A percentile compares a stretch with the other conserved stretches of the same genome.
Evolutionary conservation across 2,113 vertebrate species (phyloP).

Genomic region (Bambusicola thoracicus): DNA sequence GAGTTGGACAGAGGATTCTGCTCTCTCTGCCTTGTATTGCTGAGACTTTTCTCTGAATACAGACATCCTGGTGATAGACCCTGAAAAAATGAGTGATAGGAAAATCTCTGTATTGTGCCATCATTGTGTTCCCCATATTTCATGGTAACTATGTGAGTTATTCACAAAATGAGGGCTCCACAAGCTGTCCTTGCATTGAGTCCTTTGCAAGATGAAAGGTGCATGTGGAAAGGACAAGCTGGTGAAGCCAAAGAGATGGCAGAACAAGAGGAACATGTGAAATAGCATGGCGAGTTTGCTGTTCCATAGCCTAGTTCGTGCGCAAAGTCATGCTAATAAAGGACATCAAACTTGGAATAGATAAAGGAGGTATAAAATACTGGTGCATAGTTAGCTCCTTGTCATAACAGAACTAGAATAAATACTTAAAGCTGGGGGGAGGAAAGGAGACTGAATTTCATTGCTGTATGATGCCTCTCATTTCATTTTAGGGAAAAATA

Average conservation of each 20-base stretch:
- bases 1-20: neutral
- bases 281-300: neutral
- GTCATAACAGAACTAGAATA: neutral
- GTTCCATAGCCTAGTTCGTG: neutral
- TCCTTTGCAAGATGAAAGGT: neutral
- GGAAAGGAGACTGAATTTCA: neutral
- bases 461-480: neutral
- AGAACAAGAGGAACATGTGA: neutral
- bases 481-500: neutral
- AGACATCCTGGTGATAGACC: neutral
- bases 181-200: neutral
- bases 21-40: neutral
- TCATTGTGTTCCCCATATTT: neutral
- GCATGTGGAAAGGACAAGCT: neutral
- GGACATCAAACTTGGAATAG: neutral
- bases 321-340: neutral
- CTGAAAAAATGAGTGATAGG: neutral
- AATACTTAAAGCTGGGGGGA: neutral
- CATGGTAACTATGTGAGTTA: neutral
- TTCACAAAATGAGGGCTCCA: neutral
- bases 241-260: constrained; percentile 4
- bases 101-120: neutral
- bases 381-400: fast-evolving
- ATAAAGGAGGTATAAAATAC: neutral
- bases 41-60: neutral